A percentile compares a stretch with the other conserved stretches of the same genome.
Conservation (phyloP, 2,113 vertebrate genomes). For the Coturnix japonica region DNA sequence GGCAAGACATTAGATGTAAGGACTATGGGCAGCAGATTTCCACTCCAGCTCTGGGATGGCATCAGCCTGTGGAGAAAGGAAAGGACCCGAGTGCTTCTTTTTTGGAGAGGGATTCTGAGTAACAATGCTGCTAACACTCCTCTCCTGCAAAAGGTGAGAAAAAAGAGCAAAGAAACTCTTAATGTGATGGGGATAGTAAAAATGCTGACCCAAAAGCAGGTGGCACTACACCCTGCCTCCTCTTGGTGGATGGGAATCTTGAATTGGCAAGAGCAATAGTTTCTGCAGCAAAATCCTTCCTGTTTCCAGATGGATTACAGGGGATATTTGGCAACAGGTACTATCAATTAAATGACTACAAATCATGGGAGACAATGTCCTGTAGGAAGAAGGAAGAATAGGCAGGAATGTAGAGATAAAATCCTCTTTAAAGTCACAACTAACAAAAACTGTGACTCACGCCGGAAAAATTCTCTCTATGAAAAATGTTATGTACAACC, state of each 20-base stretch:
- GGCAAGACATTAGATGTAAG: neutral
- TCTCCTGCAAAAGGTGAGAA: neutral
- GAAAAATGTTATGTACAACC: conserved; percentile 29
- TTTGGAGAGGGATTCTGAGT: neutral
- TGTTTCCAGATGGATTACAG: neutral
- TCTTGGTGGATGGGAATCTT: conserved; percentile 21
- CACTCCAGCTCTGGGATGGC: accelerated
- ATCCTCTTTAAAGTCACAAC: neutral
- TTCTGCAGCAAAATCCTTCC: conserved; percentile 38
- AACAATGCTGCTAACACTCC: neutral
- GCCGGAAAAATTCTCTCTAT: conserved; percentile 15
- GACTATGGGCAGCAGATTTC: neutral
- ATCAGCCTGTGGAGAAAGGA: neutral
- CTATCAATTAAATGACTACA: conserved; percentile 17
- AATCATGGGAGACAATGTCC: conserved; percentile 49
- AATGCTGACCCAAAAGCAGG: neutral
- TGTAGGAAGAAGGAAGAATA: conserved; percentile 51
- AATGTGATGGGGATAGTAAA: neutral
- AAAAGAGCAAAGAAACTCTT: neutral
- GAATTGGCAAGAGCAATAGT: neutral
- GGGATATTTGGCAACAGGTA: conserved; percentile 24
- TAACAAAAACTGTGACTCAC: conserved; percentile 36
- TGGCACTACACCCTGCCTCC: neutral
- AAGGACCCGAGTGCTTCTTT: neutral
- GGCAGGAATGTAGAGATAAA: conserved; percentile 45